Percentiles rank a stretch among this genome's conserved stretches.
phyloP scores from a whole-genome alignment of 2,888 invertebrate species.

The Dermolepida albohirtum region DNA sequence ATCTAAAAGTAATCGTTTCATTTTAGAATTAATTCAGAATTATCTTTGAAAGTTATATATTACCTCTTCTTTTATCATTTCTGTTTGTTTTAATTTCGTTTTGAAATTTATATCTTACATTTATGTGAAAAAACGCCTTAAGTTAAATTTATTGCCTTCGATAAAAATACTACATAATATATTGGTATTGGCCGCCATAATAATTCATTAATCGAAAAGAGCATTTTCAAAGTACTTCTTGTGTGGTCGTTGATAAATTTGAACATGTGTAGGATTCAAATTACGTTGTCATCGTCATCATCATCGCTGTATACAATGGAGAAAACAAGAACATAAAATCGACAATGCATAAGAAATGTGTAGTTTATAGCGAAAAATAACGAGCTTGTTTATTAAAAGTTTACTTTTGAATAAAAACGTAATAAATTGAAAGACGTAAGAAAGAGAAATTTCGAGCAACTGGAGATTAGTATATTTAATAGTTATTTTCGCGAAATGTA shows the following conservation, averaged over 20 bases:
- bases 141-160: slow-evolving; percentile 19
- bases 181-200: slow-evolving; percentile 18
- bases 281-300: slow-evolving; percentile 31
- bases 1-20: too few species aligned
- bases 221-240: slow-evolving; percentile 29
- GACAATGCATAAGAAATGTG: slow-evolving; percentile 29
- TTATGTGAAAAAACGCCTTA: slow-evolving; percentile 17
- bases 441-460: too few species aligned
- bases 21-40: too few species aligned
- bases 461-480: too few species aligned
- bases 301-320: slow-evolving; percentile 15
- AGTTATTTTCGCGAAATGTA: too few species aligned
- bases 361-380: slow-evolving; percentile 26
- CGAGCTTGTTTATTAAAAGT: slow-evolving; percentile 27
- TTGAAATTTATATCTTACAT: slow-evolving; percentile 16
- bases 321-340: slow-evolving; percentile 28
- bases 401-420: slow-evolving; percentile 10
- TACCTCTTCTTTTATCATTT: not conserved
- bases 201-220: slow-evolving; percentile 34
- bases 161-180: slow-evolving; percentile 30
- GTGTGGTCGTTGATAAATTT: slow-evolving; percentile 37
- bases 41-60: too few species aligned
- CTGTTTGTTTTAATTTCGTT: slow-evolving; percentile 6
- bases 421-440: slow-evolving; percentile 1
- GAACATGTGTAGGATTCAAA: slow-evolving; percentile 34